Percentiles rank a stretch among this genome's conserved stretches.
Evolutionary conservation across 2,888 invertebrate genomes (phyloP).

Genomic region (Rhagonycha fulva): DNA sequence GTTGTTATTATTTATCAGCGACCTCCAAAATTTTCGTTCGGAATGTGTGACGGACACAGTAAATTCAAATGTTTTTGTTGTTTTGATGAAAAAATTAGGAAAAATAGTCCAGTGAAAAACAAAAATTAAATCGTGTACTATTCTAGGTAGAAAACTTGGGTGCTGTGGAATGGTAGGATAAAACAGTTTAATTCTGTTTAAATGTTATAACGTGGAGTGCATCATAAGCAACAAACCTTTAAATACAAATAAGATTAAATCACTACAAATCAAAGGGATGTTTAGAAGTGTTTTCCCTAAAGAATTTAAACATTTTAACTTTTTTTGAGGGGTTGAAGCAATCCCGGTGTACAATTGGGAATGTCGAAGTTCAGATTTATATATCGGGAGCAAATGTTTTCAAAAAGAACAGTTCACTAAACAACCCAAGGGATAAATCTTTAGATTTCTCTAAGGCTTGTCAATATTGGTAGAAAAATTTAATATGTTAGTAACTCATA

Average conservation of each 20-base stretch:
- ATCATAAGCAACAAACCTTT: not conserved
- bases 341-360: constrained; percentile 43
- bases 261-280: constrained; percentile 35
- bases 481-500: constrained; percentile 31
- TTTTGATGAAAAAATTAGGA: not conserved
- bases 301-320: constrained; percentile 57
- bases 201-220: not conserved
- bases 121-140: not conserved
- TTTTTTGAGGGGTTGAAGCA: constrained; percentile 44
- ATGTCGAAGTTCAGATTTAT: constrained; percentile 48
- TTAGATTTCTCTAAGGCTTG: constrained; percentile 38
- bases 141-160: not conserved
- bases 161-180: too few species aligned
- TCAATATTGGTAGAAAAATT: constrained; percentile 44
- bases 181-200: not conserved
- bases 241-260: constrained; percentile 37
- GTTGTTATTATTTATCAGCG: too few species aligned
- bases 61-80: not conserved
- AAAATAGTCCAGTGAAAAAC: not conserved
- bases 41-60: not conserved
- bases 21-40: too few species aligned
- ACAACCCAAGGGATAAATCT: constrained; percentile 41
- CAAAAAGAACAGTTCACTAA: constrained; percentile 44
- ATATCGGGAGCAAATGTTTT: constrained; percentile 48
- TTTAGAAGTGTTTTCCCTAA: constrained; percentile 45